Evolutionary conservation across 1,140 invertebrate genomes (phyloP), one percentile per base, ranked within the genome.

Genomic region (Artemia franciscana): DNA sequence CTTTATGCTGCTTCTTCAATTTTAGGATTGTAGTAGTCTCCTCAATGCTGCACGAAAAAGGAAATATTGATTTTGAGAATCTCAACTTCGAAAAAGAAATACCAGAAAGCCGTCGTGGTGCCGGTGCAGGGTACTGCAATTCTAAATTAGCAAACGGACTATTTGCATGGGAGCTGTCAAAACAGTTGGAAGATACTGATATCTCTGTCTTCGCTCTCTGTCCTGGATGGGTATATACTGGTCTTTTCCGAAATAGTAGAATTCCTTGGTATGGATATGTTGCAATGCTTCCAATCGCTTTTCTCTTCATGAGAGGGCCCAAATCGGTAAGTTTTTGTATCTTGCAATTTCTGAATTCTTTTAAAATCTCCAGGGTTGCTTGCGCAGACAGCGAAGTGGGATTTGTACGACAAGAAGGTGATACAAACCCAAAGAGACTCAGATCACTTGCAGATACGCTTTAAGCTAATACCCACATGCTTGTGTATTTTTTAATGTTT

Each of bases 171-270:
- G 79, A 83, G 61, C 70, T 88, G 60, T 75, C 83, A 0, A 77
- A 74, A 57, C 74, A 76, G 65, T 69, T 77, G 4, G 70, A 78
- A 67, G 64, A 25, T 15, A 59, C 71, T 26, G 80, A 79, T 30
- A 76, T 90, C 7, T 80, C 79, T 65, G 82, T 86, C 3, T 84
- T 86, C 69, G 78, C 80, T 30, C 78, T 85, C 59, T 88, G 88
- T 68, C 90, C 89, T 23, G 89, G 90, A 25, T 86, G 89, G 70
- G 84, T 84, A 23, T 85, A 84, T 62, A 90, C 88, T 1, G 80
- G 82, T 62, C 73, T 85, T 64, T 84, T 80, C 67, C 81, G 87
- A 68, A 72, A 86, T 67, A 77, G 81, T 4, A 74, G 75, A 60
- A 70, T 83, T 57, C 79, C 75, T 68, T 85, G 82, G 79, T 82